These are phyloP conservation scores for Mormyrus lacerda DNA, from an alignment of 2,113 vertebrate genomes.

Conservation along the genomic window DNA sequence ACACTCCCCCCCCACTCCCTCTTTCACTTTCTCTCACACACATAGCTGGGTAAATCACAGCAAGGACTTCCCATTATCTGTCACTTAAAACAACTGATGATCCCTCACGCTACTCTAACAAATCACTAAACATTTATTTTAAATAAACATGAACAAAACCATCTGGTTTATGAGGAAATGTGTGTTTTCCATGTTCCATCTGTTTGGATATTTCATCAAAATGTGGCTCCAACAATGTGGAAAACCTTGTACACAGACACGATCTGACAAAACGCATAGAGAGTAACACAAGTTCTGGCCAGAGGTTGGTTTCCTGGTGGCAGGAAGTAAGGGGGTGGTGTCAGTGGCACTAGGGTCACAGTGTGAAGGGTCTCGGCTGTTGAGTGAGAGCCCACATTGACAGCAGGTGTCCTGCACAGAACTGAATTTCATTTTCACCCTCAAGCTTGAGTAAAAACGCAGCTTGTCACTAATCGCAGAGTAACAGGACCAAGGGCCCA, in stretches of 20 bases:
- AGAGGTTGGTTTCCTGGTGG: neutral
- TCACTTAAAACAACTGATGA: neutral
- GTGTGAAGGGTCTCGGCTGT: neutral
- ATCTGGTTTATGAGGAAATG: neutral
- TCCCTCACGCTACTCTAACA: neutral
- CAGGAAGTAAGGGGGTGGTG: neutral
- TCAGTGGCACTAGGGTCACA: constrained; percentile 19
- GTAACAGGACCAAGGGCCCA: neutral
- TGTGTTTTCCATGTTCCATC: neutral
- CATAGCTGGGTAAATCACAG: neutral
- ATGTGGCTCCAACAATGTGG: neutral
- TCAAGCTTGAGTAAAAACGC: neutral
- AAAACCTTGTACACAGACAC: neutral
- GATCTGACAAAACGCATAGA: neutral
- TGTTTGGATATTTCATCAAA: neutral
- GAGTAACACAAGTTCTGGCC: neutral
- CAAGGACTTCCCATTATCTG: neutral
- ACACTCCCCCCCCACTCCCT: neutral
- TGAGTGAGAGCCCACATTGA: neutral
- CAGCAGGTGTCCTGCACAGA: constrained; percentile 6
- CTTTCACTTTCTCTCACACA: neutral
- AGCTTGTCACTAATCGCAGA: constrained; percentile 20
- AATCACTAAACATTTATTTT: neutral
- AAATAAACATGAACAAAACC: neutral
- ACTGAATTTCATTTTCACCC: neutral